These are phyloP conservation scores for Cervus canadensis DNA, from an alignment of 2,113 vertebrate genomes.

Conservation along the genomic window DNA sequence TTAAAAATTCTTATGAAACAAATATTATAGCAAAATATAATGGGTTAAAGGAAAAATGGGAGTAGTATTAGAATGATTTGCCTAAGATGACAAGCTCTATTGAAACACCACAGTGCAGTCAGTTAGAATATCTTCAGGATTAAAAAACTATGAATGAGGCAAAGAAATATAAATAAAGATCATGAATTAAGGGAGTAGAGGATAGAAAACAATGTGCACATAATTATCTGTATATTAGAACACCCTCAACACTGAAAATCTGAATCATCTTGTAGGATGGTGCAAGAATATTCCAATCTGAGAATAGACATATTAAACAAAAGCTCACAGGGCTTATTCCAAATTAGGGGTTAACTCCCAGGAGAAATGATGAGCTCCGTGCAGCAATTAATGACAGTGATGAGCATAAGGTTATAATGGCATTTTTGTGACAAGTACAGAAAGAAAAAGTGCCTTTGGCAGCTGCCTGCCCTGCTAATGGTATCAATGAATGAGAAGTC, in stretches of 20 bases:
- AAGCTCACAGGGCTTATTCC: background rate
- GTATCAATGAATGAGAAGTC: background rate
- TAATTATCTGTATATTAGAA: background rate
- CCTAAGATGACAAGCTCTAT: background rate
- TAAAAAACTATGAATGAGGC: background rate
- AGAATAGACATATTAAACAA: background rate
- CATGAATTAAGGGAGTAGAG: background rate
- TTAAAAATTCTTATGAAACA: background rate
- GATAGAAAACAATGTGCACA: background rate
- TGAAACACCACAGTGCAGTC: background rate
- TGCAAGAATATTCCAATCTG: background rate
- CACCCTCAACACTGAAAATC: background rate
- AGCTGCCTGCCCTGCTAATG: background rate
- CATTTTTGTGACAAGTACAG: background rate
- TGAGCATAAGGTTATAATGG: background rate
- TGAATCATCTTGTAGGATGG: background rate
- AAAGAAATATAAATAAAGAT: background rate
- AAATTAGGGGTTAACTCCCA: background rate
- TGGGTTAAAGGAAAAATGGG: background rate
- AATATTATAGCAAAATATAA: background rate
- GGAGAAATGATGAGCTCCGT: slow-evolving; percentile 32
- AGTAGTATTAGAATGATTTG: background rate
- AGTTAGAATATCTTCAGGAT: background rate
- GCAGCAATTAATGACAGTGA: slow-evolving; percentile 20
- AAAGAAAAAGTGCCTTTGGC: background rate